phyloP scores from a whole-genome alignment of 1,140 invertebrate species.

The Hylaeus volcanicus region DNA sequence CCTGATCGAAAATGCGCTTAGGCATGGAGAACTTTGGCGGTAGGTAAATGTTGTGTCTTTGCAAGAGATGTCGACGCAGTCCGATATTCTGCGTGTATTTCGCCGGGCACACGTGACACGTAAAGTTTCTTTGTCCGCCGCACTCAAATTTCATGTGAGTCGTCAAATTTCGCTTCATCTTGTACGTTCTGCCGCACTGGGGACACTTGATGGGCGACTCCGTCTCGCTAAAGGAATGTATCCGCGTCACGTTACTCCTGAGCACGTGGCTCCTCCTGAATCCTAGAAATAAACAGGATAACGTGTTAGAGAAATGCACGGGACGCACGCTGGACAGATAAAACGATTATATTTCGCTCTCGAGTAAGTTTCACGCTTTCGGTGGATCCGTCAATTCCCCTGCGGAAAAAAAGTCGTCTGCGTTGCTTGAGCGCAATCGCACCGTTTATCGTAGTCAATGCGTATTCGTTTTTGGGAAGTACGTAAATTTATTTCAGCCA shows the following conservation, averaged over 20 bases:
- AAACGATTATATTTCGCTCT: neutral
- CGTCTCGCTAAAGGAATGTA: neutral
- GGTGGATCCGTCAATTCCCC: neutral
- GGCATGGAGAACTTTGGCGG: slow-evolving; percentile 63
- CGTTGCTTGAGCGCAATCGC: neutral
- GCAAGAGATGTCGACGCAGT: slow-evolving; percentile 65
- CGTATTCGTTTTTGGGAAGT: neutral
- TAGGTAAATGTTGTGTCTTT: slow-evolving; percentile 64
- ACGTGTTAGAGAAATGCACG: slow-evolving; percentile 30
- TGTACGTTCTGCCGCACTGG: slow-evolving; percentile 80
- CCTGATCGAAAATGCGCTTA: slow-evolving; percentile 44
- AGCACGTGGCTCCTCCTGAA: neutral
- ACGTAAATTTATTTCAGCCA: no score
- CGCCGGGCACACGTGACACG: slow-evolving; percentile 65
- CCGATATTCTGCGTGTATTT: slow-evolving; percentile 68
- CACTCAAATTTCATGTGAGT: slow-evolving; percentile 69
- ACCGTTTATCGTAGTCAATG: neutral
- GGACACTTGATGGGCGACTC: slow-evolving; percentile 66
- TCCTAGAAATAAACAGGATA: slow-evolving; percentile 49
- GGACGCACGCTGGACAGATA: neutral
- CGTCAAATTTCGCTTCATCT: slow-evolving; percentile 73
- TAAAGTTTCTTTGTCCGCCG: slow-evolving; percentile 60
- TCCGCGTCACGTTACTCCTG: neutral
- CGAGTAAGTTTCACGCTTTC: neutral
- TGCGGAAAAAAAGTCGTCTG: neutral